A percentile compares a stretch with the other conserved stretches of the same genome.
Evolutionary conservation across 2,113 vertebrate species (phyloP).

Genomic region (Picathartes gymnocephalus): DNA sequence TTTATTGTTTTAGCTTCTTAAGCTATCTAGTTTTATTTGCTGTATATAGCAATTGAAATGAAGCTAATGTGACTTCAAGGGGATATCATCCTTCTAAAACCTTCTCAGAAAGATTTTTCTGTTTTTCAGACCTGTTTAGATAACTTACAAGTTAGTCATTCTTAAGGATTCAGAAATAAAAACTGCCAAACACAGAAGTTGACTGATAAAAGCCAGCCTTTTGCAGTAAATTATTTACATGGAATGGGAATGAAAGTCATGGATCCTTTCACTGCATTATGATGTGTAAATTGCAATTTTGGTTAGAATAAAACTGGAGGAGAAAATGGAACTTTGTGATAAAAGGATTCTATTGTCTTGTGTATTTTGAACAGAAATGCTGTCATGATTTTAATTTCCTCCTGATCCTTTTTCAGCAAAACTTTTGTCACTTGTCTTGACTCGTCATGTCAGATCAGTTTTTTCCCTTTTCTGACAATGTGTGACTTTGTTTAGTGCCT

Average conservation of each 20-base stretch:
- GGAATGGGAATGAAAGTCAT: slow-evolving; percentile 13
- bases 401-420: slow-evolving; percentile 43
- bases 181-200: neutral
- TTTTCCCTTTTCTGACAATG: slow-evolving; percentile 39
- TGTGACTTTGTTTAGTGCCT: slow-evolving; percentile 48
- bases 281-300: slow-evolving; percentile 51
- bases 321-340: slow-evolving; percentile 42
- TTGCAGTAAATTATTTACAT: slow-evolving; percentile 23
- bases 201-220: slow-evolving; percentile 28
- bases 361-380: slow-evolving; percentile 36
- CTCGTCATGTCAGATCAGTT: slow-evolving; percentile 32
- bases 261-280: slow-evolving; percentile 15
- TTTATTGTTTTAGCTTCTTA: neutral
- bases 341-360: slow-evolving; percentile 57
- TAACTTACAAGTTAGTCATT: slow-evolving; percentile 40
- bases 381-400: slow-evolving; percentile 58
- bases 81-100: neutral
- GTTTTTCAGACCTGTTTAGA: slow-evolving; percentile 32
- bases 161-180: neutral
- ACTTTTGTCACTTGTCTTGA: slow-evolving; percentile 44
- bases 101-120: neutral
- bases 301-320: neutral
- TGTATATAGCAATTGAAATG: neutral
- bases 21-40: neutral
- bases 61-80: neutral